phyloP scores from a whole-genome alignment of 2,797 vertebrate genomes.

The Chaunax sp. region DNA sequence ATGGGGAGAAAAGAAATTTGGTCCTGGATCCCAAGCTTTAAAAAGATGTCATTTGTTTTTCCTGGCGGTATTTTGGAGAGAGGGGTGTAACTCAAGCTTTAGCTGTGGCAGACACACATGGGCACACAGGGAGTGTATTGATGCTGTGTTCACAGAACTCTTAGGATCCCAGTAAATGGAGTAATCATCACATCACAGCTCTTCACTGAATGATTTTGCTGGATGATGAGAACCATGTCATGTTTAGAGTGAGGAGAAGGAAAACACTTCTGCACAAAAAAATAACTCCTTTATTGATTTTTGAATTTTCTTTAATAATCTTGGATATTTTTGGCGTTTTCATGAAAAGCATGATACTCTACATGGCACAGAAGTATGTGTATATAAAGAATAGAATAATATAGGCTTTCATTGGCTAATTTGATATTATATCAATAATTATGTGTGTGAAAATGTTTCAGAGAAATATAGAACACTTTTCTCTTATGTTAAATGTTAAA shows the following conservation, averaged over 20 bases:
- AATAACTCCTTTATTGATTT: constrained; percentile 8
- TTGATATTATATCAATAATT: neutral
- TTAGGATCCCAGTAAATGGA: constrained; percentile 43
- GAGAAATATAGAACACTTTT: too few species aligned
- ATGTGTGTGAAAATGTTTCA: too few species aligned
- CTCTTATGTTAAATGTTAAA: too few species aligned
- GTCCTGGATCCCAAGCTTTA: constrained; percentile 50
- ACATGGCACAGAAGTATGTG: constrained; percentile 1
- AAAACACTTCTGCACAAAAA: neutral
- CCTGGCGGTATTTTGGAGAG: constrained; percentile 53
- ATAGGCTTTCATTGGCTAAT: neutral
- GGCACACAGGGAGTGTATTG: constrained; percentile 48
- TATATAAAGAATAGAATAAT: neutral
- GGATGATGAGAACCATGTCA: neutral
- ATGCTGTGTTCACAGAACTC: constrained; percentile 55
- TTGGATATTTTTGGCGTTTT: too few species aligned
- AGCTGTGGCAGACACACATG: constrained; percentile 41
- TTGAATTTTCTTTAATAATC: constrained; percentile 25
- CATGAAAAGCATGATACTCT: neutral
- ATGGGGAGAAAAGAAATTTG: constrained; percentile 4
- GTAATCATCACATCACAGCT: neutral
- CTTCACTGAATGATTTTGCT: constrained; percentile 13
- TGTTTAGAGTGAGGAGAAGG: neutral
- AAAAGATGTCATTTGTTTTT: constrained; percentile 74
- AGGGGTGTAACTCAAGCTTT: constrained; percentile 62